A percentile compares a stretch with the other conserved stretches of the same genome.
Conservation (phyloP, 1,140 invertebrate species). For the Hydropsyche tenuis region DNA sequence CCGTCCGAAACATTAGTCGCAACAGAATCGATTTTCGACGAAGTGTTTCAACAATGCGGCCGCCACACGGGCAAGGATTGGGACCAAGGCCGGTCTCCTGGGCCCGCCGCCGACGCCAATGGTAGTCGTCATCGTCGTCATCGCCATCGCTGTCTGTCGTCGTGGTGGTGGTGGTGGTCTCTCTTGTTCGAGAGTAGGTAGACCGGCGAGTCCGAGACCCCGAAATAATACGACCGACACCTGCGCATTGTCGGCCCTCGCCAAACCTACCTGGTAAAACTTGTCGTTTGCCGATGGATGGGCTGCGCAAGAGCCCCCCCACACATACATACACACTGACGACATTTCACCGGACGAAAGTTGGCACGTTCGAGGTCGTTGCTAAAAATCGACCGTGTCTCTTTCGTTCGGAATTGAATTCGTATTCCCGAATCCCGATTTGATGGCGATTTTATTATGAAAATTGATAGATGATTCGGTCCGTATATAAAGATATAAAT, state of each 20-base stretch:
- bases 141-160: too few relatives aligned
- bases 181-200: conserved; percentile 1
- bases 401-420: too few relatives aligned
- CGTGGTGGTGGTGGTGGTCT: not conserved
- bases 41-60: conserved; percentile 4
- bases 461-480: too few relatives aligned
- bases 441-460: too few relatives aligned
- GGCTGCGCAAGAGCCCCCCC: not conserved
- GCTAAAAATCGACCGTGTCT: too few relatives aligned
- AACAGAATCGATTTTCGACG: not conserved
- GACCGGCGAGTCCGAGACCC: not conserved
- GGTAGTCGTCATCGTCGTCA: not conserved
- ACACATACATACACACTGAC: not conserved
- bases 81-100: conserved; percentile 12
- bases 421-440: too few relatives aligned
- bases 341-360: not conserved
- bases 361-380: not conserved
- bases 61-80: conserved; percentile 18
- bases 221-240: conserved; percentile 11
- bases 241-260: not conserved
- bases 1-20: not conserved
- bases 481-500: too few relatives aligned
- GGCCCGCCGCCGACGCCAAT: not conserved
- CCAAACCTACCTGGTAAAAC: conserved; percentile 6
- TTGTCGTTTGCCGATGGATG: conserved; percentile 13